Evolutionary conservation across 2,888 invertebrate species (phyloP), one percentile per base, ranked within the genome.

Genomic region (Gastrophysa polygoni): DNA sequence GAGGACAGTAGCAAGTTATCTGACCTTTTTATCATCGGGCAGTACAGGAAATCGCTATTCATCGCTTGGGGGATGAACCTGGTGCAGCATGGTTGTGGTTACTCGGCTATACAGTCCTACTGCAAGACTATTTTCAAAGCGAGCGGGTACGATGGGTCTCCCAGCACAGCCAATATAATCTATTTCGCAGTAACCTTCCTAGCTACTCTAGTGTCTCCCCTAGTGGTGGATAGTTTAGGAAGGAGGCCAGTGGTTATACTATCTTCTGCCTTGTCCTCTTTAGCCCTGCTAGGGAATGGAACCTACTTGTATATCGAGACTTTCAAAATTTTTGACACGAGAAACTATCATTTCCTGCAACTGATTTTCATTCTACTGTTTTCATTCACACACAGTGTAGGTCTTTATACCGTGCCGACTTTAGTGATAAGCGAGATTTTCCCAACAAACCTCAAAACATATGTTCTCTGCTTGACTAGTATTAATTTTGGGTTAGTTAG

Each of bases 391-490:
- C 91, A 89, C 72, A 87, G 88, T 0, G 78, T 87, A 20, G 91
- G 91, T 1, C 87, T 86, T 17, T 91, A 90, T 0, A 90, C 90
- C 0, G 87, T 91, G 21, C 91, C 91, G 0, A 90, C 91, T 89
- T 79, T 91, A 73, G 87, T 91, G 84, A 72, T 87, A 17, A 82
- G 90, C 49, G 90, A 91, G 77, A 83, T 91, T 43, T 87, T 92
- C 70, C 84, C 91, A 5, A 78, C 85, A 0, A 84, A 88, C 63
- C 85, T 86, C 0, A 88, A 87, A 51, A 86, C 85, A 47, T 75
- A 86, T 59, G 91, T 91, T 7, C 54, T 67, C 16, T 62, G 59
- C 21, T 21, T 64, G 5, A 44, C 51, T 2, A 64, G 64, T 18
- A 17, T 62, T 8, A 11, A 34, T 21, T 67, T 28, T 20, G 59